Base-by-base conservation (phyloP, 2,797 vertebrate genomes). In the Platyrinchus mystaceus region DNA sequence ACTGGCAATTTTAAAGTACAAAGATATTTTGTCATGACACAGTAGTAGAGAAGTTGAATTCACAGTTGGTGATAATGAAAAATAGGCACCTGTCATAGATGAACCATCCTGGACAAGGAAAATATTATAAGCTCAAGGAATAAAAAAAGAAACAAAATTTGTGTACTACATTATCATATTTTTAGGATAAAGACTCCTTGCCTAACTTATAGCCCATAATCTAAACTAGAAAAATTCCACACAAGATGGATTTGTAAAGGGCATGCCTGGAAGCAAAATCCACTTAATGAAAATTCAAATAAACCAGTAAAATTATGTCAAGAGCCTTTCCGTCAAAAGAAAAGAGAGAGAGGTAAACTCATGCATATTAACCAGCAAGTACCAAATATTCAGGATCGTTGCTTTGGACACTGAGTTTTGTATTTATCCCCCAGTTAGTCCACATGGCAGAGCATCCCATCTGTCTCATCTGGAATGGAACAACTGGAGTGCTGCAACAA, bases 351-450 rank as follows among this genome's bases (percentile, higher is more conserved):
- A 22, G 4, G 24, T 10, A 12, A 59, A 55, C 14, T 47, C 22
- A 17, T 3, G 13, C 10, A 26, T 11, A 9, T 68, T 37, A 75
- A 77, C 28, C 22, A 83, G 37, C 7, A 53, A 68, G 22, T 3
- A 20, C 6, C 24, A 52, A 75, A 9, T 21, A 64, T 30, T 53
- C 30, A 26, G 13, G 26, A 14, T 26, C 28, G 21, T 28, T 15
- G 17, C 14, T 70, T 18, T 41, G 17, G 34, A 5, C 5, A 3
- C 0, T 2, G 22, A 30, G 7, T 12, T 52, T 27, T 52, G 18
- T 19, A 32, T 9, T 9, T 30, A 1, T 20, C 8, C 27, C 28
- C 28, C 8, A 36, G 12, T 0, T 9, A 7, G 5, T 24, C 26
- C 30, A 23, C 6, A 4, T 1, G 24, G 13, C n/a, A 50, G 27